Evolutionary conservation across 2,888 invertebrate species (phyloP).

Genomic region (Conchocele bisecta): DNA sequence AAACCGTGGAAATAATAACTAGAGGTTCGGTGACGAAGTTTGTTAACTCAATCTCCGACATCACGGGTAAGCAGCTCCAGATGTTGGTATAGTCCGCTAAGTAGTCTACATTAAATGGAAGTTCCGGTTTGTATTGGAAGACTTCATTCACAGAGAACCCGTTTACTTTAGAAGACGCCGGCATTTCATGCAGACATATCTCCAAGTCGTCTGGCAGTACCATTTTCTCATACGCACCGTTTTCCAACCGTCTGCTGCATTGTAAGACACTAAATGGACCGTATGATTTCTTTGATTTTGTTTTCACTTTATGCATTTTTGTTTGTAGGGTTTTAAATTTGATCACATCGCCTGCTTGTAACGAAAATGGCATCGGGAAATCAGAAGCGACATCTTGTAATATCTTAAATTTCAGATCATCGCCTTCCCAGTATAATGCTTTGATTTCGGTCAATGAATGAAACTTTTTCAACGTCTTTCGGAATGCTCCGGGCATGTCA

Average conservation of each 20-base stretch:
- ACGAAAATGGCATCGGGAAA: conserved; percentile 69
- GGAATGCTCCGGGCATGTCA: conserved; percentile 61
- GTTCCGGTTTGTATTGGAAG: conserved; percentile 52
- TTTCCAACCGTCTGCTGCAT: conserved; percentile 62
- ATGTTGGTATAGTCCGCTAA: conserved; percentile 48
- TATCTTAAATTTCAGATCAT: conserved; percentile 61
- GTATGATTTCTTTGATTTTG: conserved; percentile 58
- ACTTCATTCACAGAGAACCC: conserved; percentile 59
- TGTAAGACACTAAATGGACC: conserved; percentile 53
- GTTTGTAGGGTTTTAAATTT: conserved; percentile 62
- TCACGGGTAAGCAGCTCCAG: conserved; percentile 58
- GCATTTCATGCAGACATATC: conserved; percentile 55
- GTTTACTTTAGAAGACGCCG: conserved; percentile 47
- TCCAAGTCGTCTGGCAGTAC: conserved; percentile 72
- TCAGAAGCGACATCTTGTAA: conserved; percentile 72
- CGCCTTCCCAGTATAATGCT: conserved; percentile 41
- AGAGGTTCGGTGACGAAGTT: conserved; percentile 64
- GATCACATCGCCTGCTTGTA: conserved; percentile 68
- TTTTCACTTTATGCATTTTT: conserved; percentile 63
- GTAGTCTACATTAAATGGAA: conserved; percentile 59
- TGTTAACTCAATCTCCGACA: conserved; percentile 55
- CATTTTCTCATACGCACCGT: conserved; percentile 58
- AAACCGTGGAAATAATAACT: conserved; percentile 61
- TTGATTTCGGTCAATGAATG: conserved; percentile 60
- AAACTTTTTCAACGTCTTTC: conserved; percentile 65